A percentile compares a stretch with the other conserved stretches of the same genome.
Evolutionary conservation across 2,113 vertebrate genomes (phyloP).

Genomic region (Xenotilapia caudafasciata): DNA sequence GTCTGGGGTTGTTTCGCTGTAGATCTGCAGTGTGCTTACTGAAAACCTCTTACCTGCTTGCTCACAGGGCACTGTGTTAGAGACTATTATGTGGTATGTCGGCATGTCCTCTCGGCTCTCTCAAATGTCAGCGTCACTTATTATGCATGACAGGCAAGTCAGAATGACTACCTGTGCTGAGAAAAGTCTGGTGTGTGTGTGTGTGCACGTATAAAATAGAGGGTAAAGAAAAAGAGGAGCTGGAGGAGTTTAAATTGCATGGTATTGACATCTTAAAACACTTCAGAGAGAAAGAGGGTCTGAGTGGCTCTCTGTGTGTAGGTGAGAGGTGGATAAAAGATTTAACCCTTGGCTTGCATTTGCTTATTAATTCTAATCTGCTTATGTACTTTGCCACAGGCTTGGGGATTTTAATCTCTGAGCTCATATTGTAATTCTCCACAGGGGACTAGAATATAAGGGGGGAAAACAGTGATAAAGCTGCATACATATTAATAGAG

Average conservation of each 20-base stretch:
- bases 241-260: slow-evolving; percentile 10
- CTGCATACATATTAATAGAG: slow-evolving; percentile 42
- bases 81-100: slow-evolving; percentile 51
- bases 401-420: slow-evolving; percentile 29
- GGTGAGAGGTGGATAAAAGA: neutral
- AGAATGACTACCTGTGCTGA: slow-evolving; percentile 18
- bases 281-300: neutral
- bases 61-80: slow-evolving; percentile 8
- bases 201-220: neutral
- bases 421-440: slow-evolving; percentile 23
- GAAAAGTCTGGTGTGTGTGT: neutral
- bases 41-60: slow-evolving; percentile 35
- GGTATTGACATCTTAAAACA: neutral
- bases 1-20: neutral
- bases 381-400: slow-evolving; percentile 31
- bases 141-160: slow-evolving; percentile 52
- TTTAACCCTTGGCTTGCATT: slow-evolving; percentile 29
- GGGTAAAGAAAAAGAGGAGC: neutral
- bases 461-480: neutral
- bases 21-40: neutral
- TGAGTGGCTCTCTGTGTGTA: neutral
- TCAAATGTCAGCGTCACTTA: slow-evolving; percentile 58
- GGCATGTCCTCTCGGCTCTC: slow-evolving; percentile 24
- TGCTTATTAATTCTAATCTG: slow-evolving; percentile 33
- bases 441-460: slow-evolving; percentile 14